These are phyloP conservation scores for Ladona fulva DNA, from an alignment of 1,140 invertebrate genomes.

Conservation along the genomic window DNA sequence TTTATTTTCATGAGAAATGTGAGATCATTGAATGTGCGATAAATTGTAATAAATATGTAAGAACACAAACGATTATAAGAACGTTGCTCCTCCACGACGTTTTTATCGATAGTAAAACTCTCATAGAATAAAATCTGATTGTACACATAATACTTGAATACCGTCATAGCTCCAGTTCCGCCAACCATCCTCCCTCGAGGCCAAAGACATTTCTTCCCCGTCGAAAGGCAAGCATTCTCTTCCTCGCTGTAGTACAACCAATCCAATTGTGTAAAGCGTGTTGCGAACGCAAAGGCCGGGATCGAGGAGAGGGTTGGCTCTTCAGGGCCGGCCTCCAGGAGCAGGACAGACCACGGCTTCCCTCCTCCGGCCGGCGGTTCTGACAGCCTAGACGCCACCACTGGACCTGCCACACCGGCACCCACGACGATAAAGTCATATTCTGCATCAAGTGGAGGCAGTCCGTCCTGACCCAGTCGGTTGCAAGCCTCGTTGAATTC, in stretches of 20 bases:
- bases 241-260: conserved; percentile 45
- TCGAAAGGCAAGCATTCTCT: conserved; percentile 33
- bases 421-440: conserved; percentile 75
- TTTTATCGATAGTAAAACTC: too few relatives aligned
- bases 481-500: not conserved
- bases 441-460: not conserved
- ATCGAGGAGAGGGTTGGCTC: conserved; percentile 38
- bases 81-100: too few relatives aligned
- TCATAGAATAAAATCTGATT: too few relatives aligned
- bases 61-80: too few relatives aligned
- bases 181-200: conserved; percentile 31
- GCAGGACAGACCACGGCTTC: conserved; percentile 36
- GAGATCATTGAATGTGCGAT: too few relatives aligned
- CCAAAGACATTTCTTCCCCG: conserved; percentile 19
- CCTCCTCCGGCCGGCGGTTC: conserved; percentile 32
- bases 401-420: conserved; percentile 72
- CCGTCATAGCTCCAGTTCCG: conserved; percentile 34
- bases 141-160: too few relatives aligned
- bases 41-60: too few relatives aligned
- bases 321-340: conserved; percentile 53
- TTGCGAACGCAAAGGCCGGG: not conserved
- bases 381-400: conserved; percentile 58
- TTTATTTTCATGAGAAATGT: too few relatives aligned
- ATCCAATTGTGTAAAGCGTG: conserved; percentile 26
- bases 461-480: conserved; percentile 17